These are phyloP conservation scores for Entomobrya multifasciata DNA, from an alignment of 2,888 invertebrate species.

Conservation along the genomic window DNA sequence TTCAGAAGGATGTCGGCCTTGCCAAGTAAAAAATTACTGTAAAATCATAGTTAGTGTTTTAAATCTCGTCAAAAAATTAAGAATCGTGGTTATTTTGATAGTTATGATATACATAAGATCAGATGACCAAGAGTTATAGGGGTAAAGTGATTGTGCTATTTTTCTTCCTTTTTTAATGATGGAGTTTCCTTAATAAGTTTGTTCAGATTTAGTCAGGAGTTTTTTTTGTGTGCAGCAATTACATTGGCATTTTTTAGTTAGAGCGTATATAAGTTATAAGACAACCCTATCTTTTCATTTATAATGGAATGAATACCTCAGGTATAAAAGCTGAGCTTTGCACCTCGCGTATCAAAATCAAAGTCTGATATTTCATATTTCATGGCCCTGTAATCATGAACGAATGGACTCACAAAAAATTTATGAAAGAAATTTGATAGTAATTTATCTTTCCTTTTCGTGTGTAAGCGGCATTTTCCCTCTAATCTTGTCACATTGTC, in stretches of 20 bases:
- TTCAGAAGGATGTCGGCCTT: no score
- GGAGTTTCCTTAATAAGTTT: constrained; percentile 20
- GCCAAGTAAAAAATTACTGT: no score
- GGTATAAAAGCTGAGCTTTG: constrained; percentile 45
- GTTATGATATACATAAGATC: no score
- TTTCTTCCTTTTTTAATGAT: no score
- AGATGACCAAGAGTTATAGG: no score
- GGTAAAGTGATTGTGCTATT: no score
- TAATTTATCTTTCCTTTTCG: background rate
- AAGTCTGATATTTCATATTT: constrained; percentile 39
- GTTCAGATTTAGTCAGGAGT: constrained; percentile 34
- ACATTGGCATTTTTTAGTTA: constrained; percentile 22
- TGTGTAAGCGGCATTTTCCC: constrained; percentile 9
- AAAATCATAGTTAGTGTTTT: no score
- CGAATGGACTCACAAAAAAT: background rate
- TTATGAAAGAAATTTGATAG: constrained; percentile 8
- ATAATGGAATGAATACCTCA: background rate
- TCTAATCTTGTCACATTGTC: constrained; percentile 57
- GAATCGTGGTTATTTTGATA: no score
- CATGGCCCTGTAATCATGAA: no score
- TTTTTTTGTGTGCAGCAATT: constrained; percentile 1
- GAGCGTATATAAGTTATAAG: background rate
- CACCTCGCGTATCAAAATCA: constrained; percentile 18
- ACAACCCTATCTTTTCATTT: constrained; percentile 26
- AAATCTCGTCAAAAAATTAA: no score